These are phyloP conservation scores for Allolobophora icterica DNA, from an alignment of 2,888 invertebrate species.

Conservation along the genomic window DNA sequence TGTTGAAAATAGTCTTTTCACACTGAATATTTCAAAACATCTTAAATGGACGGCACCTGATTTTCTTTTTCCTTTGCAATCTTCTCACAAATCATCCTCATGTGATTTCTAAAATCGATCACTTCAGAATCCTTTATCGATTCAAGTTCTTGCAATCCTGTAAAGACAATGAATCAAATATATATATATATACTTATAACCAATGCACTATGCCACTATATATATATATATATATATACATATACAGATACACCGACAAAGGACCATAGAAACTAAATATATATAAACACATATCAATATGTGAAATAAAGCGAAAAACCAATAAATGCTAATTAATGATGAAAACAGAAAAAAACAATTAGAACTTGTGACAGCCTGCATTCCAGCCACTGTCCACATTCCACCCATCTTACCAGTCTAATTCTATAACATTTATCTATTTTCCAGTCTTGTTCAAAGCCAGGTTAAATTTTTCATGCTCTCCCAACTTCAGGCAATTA, in stretches of 20 bases:
- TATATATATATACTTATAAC: background rate
- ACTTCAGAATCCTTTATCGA: constrained; percentile 80
- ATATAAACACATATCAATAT: background rate
- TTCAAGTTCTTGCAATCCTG: constrained; percentile 74
- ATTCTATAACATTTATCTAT: background rate
- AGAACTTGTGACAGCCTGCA: too few species aligned
- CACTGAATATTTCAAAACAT: background rate
- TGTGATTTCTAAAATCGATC: constrained; percentile 86
- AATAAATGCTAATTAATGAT: too few species aligned
- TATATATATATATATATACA: background rate
- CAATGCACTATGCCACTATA: background rate
- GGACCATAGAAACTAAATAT: too few species aligned
- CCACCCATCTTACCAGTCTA: background rate
- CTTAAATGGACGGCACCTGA: constrained; percentile 8
- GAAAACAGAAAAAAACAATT: too few species aligned
- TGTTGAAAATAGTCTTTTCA: background rate
- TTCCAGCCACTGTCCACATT: too few species aligned
- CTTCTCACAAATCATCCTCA: constrained; percentile 80
- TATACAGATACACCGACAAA: too few species aligned
- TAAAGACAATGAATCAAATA: background rate
- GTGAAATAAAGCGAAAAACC: background rate
- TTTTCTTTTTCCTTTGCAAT: constrained; percentile 70
- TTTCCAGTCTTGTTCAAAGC: background rate
- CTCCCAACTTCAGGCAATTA: background rate
- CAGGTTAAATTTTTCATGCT: background rate